phyloP scores from a whole-genome alignment of 2,113 vertebrate species.

The Corvus hawaiiensis region DNA sequence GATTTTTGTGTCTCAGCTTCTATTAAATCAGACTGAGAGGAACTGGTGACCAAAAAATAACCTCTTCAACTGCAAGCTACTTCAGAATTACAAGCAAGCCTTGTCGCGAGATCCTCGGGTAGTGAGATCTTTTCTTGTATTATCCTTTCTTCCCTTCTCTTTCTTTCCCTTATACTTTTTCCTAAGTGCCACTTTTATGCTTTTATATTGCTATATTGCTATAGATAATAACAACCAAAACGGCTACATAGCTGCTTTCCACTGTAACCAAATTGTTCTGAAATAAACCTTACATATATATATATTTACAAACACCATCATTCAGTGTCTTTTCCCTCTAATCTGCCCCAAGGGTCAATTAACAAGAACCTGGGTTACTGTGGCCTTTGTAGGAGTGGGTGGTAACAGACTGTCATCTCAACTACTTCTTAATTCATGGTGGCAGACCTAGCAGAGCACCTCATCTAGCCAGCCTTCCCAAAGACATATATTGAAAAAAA shows the following conservation, averaged over 20 bases:
- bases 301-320: neutral
- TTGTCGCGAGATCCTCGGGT: rapidly evolving
- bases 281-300: neutral
- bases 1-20: neutral
- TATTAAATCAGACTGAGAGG: neutral
- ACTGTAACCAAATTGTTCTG: neutral
- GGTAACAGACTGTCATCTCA: neutral
- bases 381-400: neutral
- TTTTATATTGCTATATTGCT: neutral
- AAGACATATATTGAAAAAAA: neutral
- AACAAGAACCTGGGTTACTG: neutral
- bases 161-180: neutral
- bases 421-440: neutral
- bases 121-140: neutral
- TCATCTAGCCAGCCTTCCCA: neutral
- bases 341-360: too few relatives aligned
- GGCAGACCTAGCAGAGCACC: neutral
- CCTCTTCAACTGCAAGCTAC: neutral
- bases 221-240: neutral
- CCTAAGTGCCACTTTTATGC: neutral
- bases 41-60: neutral
- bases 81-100: neutral
- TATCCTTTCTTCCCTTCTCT: neutral
- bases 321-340: neutral
- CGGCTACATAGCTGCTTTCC: neutral